A percentile compares a stretch with the other conserved stretches of the same genome.
These are phyloP conservation scores for Eristalis tenax DNA, from an alignment of 2,888 invertebrate genomes.

Conservation along the genomic window DNA sequence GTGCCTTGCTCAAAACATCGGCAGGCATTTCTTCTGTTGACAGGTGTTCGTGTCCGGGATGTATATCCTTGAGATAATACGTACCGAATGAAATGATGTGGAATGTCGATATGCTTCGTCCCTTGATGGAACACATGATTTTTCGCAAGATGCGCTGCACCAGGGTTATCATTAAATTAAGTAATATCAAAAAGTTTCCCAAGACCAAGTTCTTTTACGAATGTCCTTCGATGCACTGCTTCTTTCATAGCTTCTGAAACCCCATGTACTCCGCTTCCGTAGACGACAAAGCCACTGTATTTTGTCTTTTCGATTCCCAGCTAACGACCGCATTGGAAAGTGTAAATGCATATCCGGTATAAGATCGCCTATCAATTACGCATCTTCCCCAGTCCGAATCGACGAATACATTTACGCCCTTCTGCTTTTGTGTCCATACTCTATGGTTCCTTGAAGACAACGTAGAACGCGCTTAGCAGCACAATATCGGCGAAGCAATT, in stretches of 20 bases:
- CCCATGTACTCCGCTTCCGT: constrained; percentile 25
- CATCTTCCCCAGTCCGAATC: not conserved
- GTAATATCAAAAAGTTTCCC: not conserved
- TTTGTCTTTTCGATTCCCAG: not conserved
- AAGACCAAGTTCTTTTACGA: constrained; percentile 12
- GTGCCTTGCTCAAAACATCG: not conserved
- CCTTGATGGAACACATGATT: constrained; percentile 21
- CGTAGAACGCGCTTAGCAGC: not conserved
- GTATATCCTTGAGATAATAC: too few relatives aligned
- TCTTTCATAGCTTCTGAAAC: constrained; percentile 14
- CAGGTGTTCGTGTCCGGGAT: not conserved
- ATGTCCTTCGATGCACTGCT: not conserved
- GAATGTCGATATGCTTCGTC: constrained; percentile 14
- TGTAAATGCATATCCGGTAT: too few relatives aligned
- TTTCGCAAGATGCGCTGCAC: constrained; percentile 21
- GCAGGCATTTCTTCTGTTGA: not conserved
- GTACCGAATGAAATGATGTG: not conserved
- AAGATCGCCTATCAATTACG: not conserved
- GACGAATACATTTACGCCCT: not conserved
- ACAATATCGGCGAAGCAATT: not conserved
- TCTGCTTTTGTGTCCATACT: not conserved
- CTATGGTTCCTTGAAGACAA: constrained; percentile 3
- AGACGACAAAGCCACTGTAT: not conserved
- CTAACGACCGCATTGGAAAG: not conserved
- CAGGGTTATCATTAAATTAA: constrained; percentile 27